Evolutionary conservation across 2,797 vertebrate species (phyloP).

Genomic region (Borostomias antarcticus): DNA sequence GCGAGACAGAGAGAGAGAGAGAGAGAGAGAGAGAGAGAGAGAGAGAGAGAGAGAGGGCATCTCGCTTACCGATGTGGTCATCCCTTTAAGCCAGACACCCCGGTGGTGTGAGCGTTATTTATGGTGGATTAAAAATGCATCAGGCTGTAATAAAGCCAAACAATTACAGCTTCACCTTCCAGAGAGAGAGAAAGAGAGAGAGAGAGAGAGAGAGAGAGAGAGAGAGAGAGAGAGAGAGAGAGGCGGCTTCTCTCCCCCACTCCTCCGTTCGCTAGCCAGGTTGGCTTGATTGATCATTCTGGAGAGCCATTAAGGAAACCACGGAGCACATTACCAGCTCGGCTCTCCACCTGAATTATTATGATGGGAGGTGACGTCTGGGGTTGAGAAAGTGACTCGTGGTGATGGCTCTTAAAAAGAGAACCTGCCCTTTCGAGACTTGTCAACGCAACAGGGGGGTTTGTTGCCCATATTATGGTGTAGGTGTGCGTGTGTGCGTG

Average conservation of each 20-base stretch:
- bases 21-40: background rate
- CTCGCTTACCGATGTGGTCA: conserved; percentile 22
- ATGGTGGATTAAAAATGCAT: conserved; percentile 40
- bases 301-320: background rate
- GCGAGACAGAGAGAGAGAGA: background rate
- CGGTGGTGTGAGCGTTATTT: conserved; percentile 40
- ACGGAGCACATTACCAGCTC: background rate
- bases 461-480: background rate
- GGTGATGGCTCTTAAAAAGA: background rate
- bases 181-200: conserved; percentile 31
- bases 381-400: background rate
- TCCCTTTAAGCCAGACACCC: conserved; percentile 23
- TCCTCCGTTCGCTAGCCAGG: background rate
- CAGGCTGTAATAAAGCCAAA: conserved; percentile 32
- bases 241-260: too few species aligned
- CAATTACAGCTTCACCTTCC: conserved; percentile 23
- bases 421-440: background rate
- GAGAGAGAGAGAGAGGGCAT: background rate
- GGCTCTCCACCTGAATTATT: background rate
- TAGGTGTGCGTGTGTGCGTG: too few species aligned
- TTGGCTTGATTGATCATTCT: background rate
- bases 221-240: too few species aligned
- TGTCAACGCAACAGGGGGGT: background rate
- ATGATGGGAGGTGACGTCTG: background rate
- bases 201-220: too few species aligned